A percentile compares a stretch with the other conserved stretches of the same genome.
These are phyloP conservation scores for Harmothoe impar DNA, from an alignment of 2,888 invertebrate genomes.

Conservation along the genomic window DNA sequence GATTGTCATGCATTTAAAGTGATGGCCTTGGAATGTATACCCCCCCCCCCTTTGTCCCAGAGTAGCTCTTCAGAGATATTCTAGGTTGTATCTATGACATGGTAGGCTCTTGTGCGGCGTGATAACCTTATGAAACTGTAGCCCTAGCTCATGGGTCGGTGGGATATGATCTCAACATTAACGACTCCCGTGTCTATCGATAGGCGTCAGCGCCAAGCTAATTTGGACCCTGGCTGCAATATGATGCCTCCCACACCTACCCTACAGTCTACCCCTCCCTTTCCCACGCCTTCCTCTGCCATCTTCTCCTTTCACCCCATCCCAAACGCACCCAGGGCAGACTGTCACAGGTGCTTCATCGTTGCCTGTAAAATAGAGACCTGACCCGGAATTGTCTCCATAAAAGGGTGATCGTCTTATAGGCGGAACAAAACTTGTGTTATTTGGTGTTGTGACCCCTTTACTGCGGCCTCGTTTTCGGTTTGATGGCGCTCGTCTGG, in stretches of 20 bases:
- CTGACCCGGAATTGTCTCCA: not conserved
- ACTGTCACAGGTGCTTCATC: not conserved
- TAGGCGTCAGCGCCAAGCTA: constrained; percentile 26
- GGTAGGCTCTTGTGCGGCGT: not conserved
- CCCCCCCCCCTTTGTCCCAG: too few species aligned
- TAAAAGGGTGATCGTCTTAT: constrained; percentile 28
- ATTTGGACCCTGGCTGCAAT: not conserved
- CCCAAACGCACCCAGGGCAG: not conserved
- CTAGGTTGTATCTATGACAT: not conserved
- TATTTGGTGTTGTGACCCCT: not conserved
- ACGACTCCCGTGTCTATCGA: constrained; percentile 1
- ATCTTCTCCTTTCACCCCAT: not conserved
- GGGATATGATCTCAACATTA: not conserved
- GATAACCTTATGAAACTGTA: constrained; percentile 16
- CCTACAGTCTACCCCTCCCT: not conserved
- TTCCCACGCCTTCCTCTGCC: not conserved
- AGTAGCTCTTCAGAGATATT: too few species aligned
- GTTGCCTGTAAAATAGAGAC: constrained; percentile 47
- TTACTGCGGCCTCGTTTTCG: not conserved
- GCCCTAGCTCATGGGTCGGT: not conserved
- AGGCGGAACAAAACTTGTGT: not conserved
- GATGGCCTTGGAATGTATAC: too few species aligned
- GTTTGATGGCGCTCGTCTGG: not conserved
- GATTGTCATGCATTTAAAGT: too few species aligned
- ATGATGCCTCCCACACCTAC: not conserved